Evolutionary conservation across 2,797 vertebrate species (phyloP).

Genomic region (Harpagifer antarcticus): DNA sequence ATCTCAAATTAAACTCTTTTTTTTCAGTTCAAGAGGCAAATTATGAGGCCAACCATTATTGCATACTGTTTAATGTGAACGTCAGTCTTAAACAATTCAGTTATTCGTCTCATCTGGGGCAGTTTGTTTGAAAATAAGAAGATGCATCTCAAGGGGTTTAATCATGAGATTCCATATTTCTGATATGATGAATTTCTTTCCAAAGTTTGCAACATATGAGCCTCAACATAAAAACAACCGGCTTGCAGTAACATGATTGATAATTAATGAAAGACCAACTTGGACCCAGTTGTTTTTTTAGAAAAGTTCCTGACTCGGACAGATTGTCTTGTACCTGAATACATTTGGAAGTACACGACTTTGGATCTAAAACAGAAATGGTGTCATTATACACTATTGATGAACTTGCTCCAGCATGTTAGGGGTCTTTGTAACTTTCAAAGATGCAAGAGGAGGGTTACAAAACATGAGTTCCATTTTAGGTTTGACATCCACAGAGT

Average conservation of each 20-base stretch:
- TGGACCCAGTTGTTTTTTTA: conserved; percentile 4
- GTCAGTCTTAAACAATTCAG: neutral
- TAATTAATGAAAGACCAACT: conserved; percentile 24
- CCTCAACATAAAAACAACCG: neutral
- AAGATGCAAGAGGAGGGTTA: neutral
- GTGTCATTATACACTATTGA: neutral
- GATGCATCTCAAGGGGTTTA: too few relatives aligned
- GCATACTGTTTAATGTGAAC: neutral
- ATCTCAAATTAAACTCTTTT: conserved; percentile 52
- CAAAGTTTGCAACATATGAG: conserved; percentile 10
- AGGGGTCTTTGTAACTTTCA: conserved; percentile 1
- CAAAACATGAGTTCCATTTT: conserved; percentile 17
- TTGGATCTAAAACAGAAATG: neutral
- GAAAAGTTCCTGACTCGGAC: neutral
- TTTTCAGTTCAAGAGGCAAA: neutral
- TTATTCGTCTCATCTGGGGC: neutral
- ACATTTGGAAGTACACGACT: conserved; percentile 1
- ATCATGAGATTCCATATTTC: too few relatives aligned
- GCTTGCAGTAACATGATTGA: conserved; percentile 6
- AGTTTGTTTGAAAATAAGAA: neutral
- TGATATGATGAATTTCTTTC: neutral
- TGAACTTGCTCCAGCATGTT: neutral
- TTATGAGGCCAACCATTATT: neutral
- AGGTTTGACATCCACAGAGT: conserved; percentile 15
- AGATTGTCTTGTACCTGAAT: conserved; percentile 12